A percentile compares a stretch with the other conserved stretches of the same genome.
phyloP scores from a whole-genome alignment of 2,888 invertebrate genomes.

The Anticlea derivata region DNA sequence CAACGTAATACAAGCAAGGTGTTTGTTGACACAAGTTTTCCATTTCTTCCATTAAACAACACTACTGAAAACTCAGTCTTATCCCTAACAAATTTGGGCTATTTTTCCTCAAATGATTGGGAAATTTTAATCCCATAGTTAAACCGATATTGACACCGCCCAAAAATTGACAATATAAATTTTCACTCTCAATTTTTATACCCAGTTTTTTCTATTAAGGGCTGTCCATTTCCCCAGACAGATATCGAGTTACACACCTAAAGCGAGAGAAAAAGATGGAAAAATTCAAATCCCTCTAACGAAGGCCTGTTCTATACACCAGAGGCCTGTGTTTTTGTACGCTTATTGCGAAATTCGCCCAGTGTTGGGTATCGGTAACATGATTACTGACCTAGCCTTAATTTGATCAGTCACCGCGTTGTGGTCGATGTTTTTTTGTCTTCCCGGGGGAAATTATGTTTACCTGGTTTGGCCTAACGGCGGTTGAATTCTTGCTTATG shows the following conservation, averaged over 20 bases:
- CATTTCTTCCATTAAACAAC: conserved; percentile 31
- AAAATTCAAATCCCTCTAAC: conserved; percentile 72
- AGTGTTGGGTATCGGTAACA: conserved; percentile 80
- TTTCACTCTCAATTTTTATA: conserved; percentile 68
- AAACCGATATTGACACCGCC: conserved; percentile 50
- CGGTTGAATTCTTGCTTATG: conserved; percentile 11
- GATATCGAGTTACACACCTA: conserved; percentile 72
- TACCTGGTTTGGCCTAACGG: conserved; percentile 50
- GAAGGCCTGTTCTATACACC: conserved; percentile 70
- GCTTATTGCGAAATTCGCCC: conserved; percentile 69
- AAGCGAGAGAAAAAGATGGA: conserved; percentile 53
- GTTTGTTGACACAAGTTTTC: conserved; percentile 36
- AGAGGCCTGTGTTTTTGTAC: conserved; percentile 73
- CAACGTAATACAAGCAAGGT: conserved; percentile 22
- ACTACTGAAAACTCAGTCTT: conserved; percentile 17
- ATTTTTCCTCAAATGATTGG: conserved; percentile 19
- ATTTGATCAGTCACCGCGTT: conserved; percentile 72
- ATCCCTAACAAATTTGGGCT: conserved; percentile 7
- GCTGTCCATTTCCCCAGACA: conserved; percentile 71
- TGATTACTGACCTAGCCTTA: conserved; percentile 81
- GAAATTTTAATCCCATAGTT: conserved; percentile 37
- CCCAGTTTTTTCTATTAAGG: conserved; percentile 75
- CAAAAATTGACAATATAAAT: conserved; percentile 67
- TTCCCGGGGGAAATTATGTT: conserved; percentile 58
- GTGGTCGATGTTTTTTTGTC: conserved; percentile 66